phyloP scores from a whole-genome alignment of 2,797 vertebrate species.

The Sparus aurata region DNA sequence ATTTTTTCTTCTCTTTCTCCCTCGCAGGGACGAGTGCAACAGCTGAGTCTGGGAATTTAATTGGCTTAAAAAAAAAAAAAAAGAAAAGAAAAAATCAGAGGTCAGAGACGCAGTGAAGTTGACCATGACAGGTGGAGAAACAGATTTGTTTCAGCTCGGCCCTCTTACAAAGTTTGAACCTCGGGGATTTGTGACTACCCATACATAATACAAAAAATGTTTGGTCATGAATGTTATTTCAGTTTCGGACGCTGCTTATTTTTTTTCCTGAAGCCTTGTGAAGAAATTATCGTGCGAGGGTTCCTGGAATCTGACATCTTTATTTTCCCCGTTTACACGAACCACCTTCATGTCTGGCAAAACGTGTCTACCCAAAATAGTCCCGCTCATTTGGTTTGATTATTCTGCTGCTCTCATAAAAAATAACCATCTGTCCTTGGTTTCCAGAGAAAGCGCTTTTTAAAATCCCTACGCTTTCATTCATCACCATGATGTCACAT shows the following conservation, averaged over 20 bases:
- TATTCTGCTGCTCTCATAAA: constrained; percentile 80
- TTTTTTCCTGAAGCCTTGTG: constrained; percentile 7
- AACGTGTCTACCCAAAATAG: constrained; percentile 67
- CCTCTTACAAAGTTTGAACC: constrained; percentile 16
- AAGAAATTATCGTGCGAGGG: constrained; percentile 17
- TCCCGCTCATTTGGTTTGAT: constrained; percentile 81
- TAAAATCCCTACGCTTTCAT: constrained; percentile 80
- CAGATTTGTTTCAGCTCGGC: constrained; percentile 30
- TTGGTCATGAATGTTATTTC: constrained; percentile 29
- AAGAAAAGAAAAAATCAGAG: constrained; percentile 2
- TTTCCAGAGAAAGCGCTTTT: constrained; percentile 81
- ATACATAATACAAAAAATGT: constrained; percentile 19
- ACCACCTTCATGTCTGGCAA: constrained; percentile 56
- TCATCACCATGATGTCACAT: constrained; percentile 85
- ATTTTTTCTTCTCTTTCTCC: constrained; percentile 24
- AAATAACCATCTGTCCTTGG: constrained; percentile 86
- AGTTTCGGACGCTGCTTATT: constrained; percentile 20
- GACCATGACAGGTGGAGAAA: constrained; percentile 55
- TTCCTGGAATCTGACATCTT: constrained; percentile 59
- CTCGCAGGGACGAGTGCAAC: constrained; percentile 45
- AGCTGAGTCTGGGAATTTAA: constrained; percentile 55
- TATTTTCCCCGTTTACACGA: constrained; percentile 58
- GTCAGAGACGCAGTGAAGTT: constrained; percentile 52
- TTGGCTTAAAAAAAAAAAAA: constrained; percentile 33
- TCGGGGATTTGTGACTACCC: constrained; percentile 26